Evolutionary conservation across 2,888 invertebrate species (phyloP).

Genomic region (Andrena trimmerana): DNA sequence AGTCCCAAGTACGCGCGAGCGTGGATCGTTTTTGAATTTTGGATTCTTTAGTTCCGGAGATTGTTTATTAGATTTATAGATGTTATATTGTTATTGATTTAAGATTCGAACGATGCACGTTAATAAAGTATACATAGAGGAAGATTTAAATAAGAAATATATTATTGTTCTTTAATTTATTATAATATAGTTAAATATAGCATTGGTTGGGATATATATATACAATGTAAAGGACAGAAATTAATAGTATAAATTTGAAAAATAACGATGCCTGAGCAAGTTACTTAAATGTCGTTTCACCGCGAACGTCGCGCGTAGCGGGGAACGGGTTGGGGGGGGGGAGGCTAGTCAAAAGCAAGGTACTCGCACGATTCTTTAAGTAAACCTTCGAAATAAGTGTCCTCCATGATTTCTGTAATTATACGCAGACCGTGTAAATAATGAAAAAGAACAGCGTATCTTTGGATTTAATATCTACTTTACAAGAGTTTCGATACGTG

Average conservation of each 20-base stretch:
- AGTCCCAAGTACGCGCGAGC: no score
- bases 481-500: conserved; percentile 55
- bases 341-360: conserved; percentile 49
- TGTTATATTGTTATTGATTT: neutral
- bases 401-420: conserved; percentile 38
- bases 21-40: no score
- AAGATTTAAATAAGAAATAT: conserved; percentile 22
- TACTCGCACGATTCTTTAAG: conserved; percentile 20
- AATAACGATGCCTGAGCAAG: conserved; percentile 41
- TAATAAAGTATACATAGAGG: conserved; percentile 6
- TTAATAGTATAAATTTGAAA: conserved; percentile 49
- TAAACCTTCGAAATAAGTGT: conserved; percentile 36
- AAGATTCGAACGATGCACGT: neutral
- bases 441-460: conserved; percentile 56
- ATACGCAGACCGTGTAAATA: conserved; percentile 57
- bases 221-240: conserved; percentile 53
- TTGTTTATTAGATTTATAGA: neutral
- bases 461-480: conserved; percentile 64
- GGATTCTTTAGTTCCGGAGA: no score
- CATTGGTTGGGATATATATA: conserved; percentile 55
- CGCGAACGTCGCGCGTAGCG: conserved; percentile 45
- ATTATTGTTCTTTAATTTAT: conserved; percentile 41
- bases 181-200: conserved; percentile 63
- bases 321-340: conserved; percentile 40
- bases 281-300: conserved; percentile 37